These are phyloP conservation scores for cattle (Bos taurus) DNA, from an alignment of 2,113 vertebrate species.

Conservation along the genomic window ARS-UCD2.0 NC_037328.1:78865001-78865500, in stretches of 20 bases:
- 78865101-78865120: background rate
- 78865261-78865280: background rate
- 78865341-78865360: background rate
- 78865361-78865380: background rate
- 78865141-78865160: background rate
- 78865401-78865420: rapidly evolving
- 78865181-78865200: background rate
- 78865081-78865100: conserved; percentile 2
- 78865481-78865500: background rate
- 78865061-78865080: conserved; percentile 66
- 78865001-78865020: conserved; percentile 60
- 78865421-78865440: background rate
- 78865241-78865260: background rate
- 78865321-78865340: background rate
- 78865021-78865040: conserved; percentile 61
- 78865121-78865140: background rate
- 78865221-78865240: background rate
- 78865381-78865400: rapidly evolving
- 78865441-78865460: background rate
- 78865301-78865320: background rate
- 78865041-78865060: conserved; percentile 45
- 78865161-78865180: background rate
- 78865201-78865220: background rate
- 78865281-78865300: background rate
- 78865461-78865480: background rate